Conservation (phyloP, 2,888 invertebrate genomes). For the Drosophila tripunctata region DNA sequence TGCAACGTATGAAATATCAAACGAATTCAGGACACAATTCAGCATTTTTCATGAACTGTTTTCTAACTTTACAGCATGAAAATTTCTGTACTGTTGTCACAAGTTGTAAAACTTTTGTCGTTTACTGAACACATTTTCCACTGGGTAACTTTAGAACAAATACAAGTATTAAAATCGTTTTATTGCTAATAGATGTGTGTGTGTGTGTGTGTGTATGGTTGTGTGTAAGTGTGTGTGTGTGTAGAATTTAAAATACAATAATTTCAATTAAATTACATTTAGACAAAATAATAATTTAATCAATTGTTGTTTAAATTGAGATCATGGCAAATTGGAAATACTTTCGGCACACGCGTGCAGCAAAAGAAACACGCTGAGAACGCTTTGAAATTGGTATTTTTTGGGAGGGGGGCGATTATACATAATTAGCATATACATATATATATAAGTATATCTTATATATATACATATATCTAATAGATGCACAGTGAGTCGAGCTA, state of each 20-base stretch:
- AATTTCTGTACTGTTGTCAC: too few species aligned
- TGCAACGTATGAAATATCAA: too few species aligned
- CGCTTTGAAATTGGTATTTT: constrained; percentile 62
- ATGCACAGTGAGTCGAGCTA: constrained; percentile 48
- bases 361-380: constrained; percentile 70
- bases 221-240: constrained; percentile 1
- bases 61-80: too few species aligned
- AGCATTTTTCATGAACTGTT: too few species aligned
- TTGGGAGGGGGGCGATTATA: constrained; percentile 9
- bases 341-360: constrained; percentile 69
- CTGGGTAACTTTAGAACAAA: constrained; percentile 33
- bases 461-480: constrained; percentile 44
- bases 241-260: constrained; percentile 51
- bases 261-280: constrained; percentile 73
- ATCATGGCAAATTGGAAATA: constrained; percentile 74
- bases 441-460: too few species aligned
- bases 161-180: constrained; percentile 20
- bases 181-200: background rate
- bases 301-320: constrained; percentile 64
- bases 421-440: too few species aligned
- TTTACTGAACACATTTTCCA: too few species aligned
- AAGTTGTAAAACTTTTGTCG: too few species aligned
- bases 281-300: constrained; percentile 59
- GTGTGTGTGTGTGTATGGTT: background rate
- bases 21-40: too few species aligned